Percentiles rank a stretch among this genome's conserved stretches.
Evolutionary conservation across 2,888 invertebrate genomes (phyloP).

Genomic region (Tenthredo mesomela): DNA sequence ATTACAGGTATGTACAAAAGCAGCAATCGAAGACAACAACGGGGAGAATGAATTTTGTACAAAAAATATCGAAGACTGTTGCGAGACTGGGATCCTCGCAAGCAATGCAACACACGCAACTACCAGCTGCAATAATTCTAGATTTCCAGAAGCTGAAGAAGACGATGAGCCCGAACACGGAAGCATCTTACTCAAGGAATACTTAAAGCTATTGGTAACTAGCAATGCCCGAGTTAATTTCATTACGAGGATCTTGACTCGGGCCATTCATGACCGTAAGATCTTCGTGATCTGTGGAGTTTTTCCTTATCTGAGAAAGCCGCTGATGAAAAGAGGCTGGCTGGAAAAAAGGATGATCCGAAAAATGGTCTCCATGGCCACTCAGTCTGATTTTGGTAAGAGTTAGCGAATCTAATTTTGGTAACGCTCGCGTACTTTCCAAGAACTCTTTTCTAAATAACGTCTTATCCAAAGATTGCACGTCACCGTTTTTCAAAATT

Average conservation of each 20-base stretch:
- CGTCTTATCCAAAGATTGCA: background rate
- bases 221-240: constrained; percentile 34
- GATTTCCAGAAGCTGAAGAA: constrained; percentile 23
- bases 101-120: background rate
- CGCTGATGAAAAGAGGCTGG: constrained; percentile 86
- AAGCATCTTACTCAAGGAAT: constrained; percentile 36
- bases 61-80: background rate
- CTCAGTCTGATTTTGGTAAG: constrained; percentile 29
- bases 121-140: constrained; percentile 14
- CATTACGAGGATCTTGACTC: constrained; percentile 47
- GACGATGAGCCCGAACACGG: constrained; percentile 26
- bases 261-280: constrained; percentile 79
- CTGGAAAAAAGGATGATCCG: constrained; percentile 81
- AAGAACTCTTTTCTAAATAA: background rate
- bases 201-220: constrained; percentile 14
- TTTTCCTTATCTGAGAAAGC: constrained; percentile 80
- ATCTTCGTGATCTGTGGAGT: constrained; percentile 81
- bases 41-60: background rate
- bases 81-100: background rate
- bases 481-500: background rate
- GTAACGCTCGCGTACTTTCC: background rate
- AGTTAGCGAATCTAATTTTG: background rate
- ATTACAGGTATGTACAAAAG: constrained; percentile 16
- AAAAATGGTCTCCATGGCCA: constrained; percentile 50
- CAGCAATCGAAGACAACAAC: background rate